Percentiles rank a stretch among this genome's conserved stretches.
phyloP scores from a whole-genome alignment of 2,888 invertebrate species.

The Drosophila ezoana region DNA sequence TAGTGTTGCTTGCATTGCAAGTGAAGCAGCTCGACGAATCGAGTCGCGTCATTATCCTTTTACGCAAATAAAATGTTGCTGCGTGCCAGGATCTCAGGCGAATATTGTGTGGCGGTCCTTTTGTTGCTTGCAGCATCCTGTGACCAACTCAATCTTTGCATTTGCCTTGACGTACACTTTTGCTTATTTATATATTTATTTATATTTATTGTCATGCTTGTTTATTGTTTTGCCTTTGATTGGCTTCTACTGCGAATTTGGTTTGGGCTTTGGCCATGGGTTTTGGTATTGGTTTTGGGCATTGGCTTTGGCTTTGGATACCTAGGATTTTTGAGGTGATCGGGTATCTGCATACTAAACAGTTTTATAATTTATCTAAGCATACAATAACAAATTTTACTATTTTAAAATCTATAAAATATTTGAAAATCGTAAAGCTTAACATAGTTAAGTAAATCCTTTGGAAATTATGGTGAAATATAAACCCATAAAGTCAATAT shows the following conservation, averaged over 20 bases:
- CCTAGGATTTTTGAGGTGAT: background rate
- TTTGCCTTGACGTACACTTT: conserved; percentile 44
- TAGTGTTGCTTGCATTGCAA: conserved; percentile 61
- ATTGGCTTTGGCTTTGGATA: conserved; percentile 40
- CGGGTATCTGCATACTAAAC: background rate
- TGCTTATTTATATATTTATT: conserved; percentile 71
- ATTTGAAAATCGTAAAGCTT: background rate
- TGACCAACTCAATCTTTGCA: conserved; percentile 36
- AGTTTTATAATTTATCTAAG: no score
- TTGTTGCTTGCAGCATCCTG: conserved; percentile 4
- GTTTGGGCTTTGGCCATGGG: conserved; percentile 3
- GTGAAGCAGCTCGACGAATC: conserved; percentile 28
- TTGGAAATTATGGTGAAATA: background rate
- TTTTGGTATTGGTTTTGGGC: conserved; percentile 27
- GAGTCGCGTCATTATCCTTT: conserved; percentile 71
- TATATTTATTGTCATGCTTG: conserved; percentile 77
- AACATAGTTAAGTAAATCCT: no score
- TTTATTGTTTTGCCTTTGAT: conserved; percentile 76
- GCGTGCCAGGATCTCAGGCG: conserved; percentile 32
- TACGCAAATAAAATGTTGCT: conserved; percentile 47
- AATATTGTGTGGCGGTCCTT: conserved; percentile 8
- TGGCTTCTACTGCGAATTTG: conserved; percentile 46
- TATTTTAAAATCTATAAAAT: background rate
- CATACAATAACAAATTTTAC: background rate
- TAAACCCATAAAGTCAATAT: no score